Percentiles rank a stretch among this genome's conserved stretches.
Evolutionary conservation across 2,888 invertebrate species (phyloP).

Genomic region (Drosophila conformis): DNA sequence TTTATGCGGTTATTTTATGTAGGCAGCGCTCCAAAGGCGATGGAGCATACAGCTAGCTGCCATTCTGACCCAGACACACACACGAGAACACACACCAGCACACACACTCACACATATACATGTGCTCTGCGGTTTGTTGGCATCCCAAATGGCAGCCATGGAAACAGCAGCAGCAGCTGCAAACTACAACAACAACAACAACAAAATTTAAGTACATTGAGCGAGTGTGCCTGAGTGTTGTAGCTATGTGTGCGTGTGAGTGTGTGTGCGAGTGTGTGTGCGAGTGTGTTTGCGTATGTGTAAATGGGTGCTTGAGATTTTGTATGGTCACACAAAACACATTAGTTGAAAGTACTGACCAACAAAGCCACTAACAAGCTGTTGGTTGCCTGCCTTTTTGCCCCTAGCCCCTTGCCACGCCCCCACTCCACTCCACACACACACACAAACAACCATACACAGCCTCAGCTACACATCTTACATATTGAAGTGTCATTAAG

Average conservation of each 20-base stretch:
- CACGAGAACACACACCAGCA: constrained; percentile 8
- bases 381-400: constrained; percentile 52
- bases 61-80: constrained; percentile 26
- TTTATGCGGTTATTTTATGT: constrained; percentile 79
- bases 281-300: constrained; percentile 42
- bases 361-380: constrained; percentile 82
- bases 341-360: constrained; percentile 82
- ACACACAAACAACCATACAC: constrained; percentile 1
- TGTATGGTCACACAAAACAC: constrained; percentile 78
- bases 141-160: constrained; percentile 52
- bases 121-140: constrained; percentile 65
- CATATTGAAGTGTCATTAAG: constrained; percentile 69
- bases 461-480: constrained; percentile 34
- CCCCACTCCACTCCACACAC: background rate
- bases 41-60: constrained; percentile 28
- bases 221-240: constrained; percentile 16
- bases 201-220: constrained; percentile 70
- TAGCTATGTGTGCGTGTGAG: constrained; percentile 15
- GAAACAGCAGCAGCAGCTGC: constrained; percentile 32
- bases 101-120: constrained; percentile 12
- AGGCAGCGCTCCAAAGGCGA: constrained; percentile 56
- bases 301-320: constrained; percentile 73
- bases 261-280: constrained; percentile 16
- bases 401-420: background rate
- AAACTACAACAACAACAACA: constrained; percentile 30